Conservation (phyloP, 2,797 vertebrate genomes). For the Oreochromis mossambicus region DNA sequence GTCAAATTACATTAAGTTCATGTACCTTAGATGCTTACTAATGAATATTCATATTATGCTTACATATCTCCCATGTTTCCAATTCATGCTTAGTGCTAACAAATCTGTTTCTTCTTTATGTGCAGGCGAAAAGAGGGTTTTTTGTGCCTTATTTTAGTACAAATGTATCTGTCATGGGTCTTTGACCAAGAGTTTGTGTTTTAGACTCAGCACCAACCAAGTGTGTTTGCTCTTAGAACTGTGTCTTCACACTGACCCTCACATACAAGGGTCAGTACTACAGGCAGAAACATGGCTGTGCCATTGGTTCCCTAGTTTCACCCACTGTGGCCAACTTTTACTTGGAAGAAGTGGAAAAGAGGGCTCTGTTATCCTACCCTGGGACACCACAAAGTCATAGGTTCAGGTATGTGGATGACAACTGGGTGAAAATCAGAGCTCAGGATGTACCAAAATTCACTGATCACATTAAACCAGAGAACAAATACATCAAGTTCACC, state of each 20-base stretch:
- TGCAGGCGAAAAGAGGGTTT: background rate
- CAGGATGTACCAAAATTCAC: background rate
- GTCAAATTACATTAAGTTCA: background rate
- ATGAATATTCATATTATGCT: background rate
- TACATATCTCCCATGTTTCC: background rate
- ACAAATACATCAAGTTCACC: background rate
- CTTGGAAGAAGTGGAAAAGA: background rate
- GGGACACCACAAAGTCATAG: background rate
- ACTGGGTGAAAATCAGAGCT: background rate
- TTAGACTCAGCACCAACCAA: background rate
- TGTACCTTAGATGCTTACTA: background rate
- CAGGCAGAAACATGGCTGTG: background rate
- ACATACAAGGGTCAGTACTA: background rate
- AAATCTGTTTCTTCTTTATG: background rate
- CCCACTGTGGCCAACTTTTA: background rate
- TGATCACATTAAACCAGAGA: background rate
- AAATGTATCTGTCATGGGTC: background rate
- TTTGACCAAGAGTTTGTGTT: background rate
- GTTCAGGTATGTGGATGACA: background rate
- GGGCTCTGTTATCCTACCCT: background rate
- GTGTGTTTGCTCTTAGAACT: background rate
- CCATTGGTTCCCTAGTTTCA: background rate
- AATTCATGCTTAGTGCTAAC: background rate
- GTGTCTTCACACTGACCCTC: background rate
- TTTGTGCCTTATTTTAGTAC: background rate